Percentiles rank a stretch among this genome's conserved stretches.
These are phyloP conservation scores for Tachysurus vachellii DNA, from an alignment of 2,113 vertebrate genomes.

Conservation along the genomic window DNA sequence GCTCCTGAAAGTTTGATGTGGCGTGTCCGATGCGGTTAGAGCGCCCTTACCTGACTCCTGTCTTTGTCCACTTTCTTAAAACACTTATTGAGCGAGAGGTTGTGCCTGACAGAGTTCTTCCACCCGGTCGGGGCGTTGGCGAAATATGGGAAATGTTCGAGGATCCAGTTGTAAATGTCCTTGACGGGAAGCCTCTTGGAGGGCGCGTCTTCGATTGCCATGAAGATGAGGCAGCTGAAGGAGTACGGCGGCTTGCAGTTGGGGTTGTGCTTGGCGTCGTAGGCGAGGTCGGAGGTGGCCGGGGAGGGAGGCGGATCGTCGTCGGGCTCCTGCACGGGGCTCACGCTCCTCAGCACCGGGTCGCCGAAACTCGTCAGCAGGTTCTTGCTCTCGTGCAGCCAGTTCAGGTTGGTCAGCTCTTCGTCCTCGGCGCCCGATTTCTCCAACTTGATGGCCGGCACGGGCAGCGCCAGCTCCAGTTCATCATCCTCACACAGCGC, in stretches of 20 bases:
- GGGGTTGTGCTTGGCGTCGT: constrained; percentile 88
- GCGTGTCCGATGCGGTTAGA: not conserved
- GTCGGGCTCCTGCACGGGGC: constrained; percentile 83
- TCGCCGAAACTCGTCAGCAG: constrained; percentile 91
- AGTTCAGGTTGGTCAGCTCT: constrained; percentile 90
- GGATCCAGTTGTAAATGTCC: constrained; percentile 94
- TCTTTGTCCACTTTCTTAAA: constrained; percentile 95
- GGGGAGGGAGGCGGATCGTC: constrained; percentile 85
- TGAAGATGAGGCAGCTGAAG: constrained; percentile 94
- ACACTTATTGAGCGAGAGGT: constrained; percentile 91
- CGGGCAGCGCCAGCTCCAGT: constrained; percentile 81
- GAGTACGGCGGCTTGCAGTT: constrained; percentile 92
- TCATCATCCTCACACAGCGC: constrained; percentile 83
- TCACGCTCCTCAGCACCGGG: constrained; percentile 84
- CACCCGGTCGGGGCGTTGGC: constrained; percentile 88
- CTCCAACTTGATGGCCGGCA: constrained; percentile 79
- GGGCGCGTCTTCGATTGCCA: constrained; percentile 90
- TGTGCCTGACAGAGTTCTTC: constrained; percentile 93
- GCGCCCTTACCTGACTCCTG: constrained; percentile 86
- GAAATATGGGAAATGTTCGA: constrained; percentile 92
- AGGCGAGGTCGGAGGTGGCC: constrained; percentile 83
- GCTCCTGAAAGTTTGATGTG: constrained; percentile 14
- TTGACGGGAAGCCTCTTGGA: constrained; percentile 88
- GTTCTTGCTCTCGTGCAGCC: constrained; percentile 89
- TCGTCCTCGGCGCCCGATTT: constrained; percentile 83